A percentile compares a stretch with the other conserved stretches of the same genome.
phyloP scores from a whole-genome alignment of 2,797 vertebrate genomes.

The Oceanodroma leucorhoa region DNA sequence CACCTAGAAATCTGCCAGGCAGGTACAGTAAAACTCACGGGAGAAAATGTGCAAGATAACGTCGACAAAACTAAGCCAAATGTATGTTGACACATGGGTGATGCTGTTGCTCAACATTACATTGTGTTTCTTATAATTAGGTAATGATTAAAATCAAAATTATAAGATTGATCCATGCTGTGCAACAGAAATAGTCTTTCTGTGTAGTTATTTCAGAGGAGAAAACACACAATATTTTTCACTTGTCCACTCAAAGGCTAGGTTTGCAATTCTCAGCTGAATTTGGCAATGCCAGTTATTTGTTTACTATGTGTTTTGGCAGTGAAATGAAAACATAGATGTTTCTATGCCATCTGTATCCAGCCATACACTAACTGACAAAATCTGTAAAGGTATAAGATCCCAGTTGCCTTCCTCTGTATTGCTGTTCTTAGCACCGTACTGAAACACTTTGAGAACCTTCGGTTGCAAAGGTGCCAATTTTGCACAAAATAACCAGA shows the following conservation, averaged over 20 bases:
- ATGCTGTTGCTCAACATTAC: background rate
- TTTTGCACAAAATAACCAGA: background rate
- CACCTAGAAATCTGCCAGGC: background rate
- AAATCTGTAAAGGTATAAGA: background rate
- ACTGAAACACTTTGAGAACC: background rate
- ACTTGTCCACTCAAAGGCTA: background rate
- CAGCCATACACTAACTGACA: background rate
- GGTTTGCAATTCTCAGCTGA: background rate
- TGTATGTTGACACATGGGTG: fast-evolving
- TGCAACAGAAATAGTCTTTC: background rate
- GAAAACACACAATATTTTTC: background rate
- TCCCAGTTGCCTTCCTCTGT: background rate
- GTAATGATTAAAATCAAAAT: background rate
- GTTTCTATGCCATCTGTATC: background rate
- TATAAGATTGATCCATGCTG: background rate
- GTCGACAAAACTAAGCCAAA: background rate
- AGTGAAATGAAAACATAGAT: background rate
- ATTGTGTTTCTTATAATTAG: background rate
- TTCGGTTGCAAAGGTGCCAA: background rate
- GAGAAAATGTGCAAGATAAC: background rate
- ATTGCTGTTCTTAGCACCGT: background rate
- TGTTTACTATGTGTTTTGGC: background rate
- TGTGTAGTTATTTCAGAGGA: background rate
- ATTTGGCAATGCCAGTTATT: background rate
- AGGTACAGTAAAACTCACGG: background rate